Percentiles rank a stretch among this genome's conserved stretches.
Conservation (phyloP, 2,797 vertebrate genomes). For the Cyclura pinguis region DNA sequence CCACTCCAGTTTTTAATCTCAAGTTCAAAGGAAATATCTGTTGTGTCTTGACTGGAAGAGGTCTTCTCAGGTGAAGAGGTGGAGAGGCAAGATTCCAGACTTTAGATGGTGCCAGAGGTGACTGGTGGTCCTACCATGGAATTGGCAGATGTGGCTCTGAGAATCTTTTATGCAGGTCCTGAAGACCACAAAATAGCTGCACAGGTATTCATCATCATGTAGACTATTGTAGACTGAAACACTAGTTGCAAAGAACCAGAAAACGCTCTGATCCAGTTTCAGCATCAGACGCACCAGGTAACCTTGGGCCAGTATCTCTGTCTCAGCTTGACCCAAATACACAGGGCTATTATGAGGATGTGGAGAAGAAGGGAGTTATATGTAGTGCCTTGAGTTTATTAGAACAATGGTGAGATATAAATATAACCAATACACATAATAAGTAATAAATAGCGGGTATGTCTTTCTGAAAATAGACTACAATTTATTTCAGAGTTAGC, state of each 20-base stretch:
- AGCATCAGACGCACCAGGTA: neutral
- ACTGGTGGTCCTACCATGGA: too few species aligned
- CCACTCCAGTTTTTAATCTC: too few species aligned
- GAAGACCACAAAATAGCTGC: too few species aligned
- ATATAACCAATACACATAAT: neutral
- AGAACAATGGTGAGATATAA: neutral
- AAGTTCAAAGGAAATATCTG: too few species aligned
- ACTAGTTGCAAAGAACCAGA: neutral
- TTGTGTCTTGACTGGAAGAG: too few species aligned
- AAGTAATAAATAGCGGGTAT: neutral
- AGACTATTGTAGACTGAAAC: neutral
- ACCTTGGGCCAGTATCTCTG: neutral
- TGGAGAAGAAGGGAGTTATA: neutral
- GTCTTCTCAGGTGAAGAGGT: too few species aligned
- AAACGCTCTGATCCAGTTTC: neutral
- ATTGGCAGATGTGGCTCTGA: too few species aligned
- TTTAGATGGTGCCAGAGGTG: too few species aligned
- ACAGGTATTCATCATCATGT: too few species aligned
- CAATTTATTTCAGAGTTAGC: neutral
- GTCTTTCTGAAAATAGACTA: neutral
- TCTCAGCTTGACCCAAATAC: neutral
- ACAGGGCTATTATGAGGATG: neutral
- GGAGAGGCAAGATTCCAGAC: too few species aligned
- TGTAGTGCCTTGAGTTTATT: neutral
- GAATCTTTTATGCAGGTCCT: too few species aligned